These are phyloP conservation scores for Idaea straminata DNA, from an alignment of 2,888 invertebrate genomes.

Conservation along the genomic window DNA sequence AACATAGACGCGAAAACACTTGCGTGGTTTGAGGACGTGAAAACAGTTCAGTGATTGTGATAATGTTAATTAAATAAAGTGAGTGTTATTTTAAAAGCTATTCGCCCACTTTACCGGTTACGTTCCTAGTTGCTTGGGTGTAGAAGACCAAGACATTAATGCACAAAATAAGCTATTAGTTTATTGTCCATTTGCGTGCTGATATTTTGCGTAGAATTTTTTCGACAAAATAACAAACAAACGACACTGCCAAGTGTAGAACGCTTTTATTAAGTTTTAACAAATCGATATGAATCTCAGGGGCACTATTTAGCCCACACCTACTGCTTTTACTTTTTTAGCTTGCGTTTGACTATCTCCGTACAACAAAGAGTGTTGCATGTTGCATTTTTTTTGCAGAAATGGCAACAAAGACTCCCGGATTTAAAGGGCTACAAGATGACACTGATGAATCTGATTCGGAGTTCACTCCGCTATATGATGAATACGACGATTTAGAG, in stretches of 20 bases:
- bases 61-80: background rate
- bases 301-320: no score
- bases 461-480: slow-evolving; percentile 61
- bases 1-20: slow-evolving; percentile 15
- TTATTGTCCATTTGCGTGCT: background rate
- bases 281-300: no score
- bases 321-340: background rate
- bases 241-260: no score
- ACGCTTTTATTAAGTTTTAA: no score
- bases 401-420: slow-evolving; percentile 55
- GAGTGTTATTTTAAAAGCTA: background rate
- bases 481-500: slow-evolving; percentile 67
- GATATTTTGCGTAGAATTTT: background rate
- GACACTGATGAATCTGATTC: slow-evolving; percentile 63
- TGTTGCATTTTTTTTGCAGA: slow-evolving; percentile 1
- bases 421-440: slow-evolving; percentile 49
- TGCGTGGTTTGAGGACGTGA: slow-evolving; percentile 13
- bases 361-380: background rate
- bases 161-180: no score
- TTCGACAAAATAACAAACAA: background rate
- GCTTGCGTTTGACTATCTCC: background rate
- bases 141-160: no score
- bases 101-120: background rate
- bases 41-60: slow-evolving; percentile 26
- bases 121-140: no score